Evolutionary conservation across 1,140 invertebrate genomes (phyloP).

Genomic region (Matsumurasca onukii): DNA sequence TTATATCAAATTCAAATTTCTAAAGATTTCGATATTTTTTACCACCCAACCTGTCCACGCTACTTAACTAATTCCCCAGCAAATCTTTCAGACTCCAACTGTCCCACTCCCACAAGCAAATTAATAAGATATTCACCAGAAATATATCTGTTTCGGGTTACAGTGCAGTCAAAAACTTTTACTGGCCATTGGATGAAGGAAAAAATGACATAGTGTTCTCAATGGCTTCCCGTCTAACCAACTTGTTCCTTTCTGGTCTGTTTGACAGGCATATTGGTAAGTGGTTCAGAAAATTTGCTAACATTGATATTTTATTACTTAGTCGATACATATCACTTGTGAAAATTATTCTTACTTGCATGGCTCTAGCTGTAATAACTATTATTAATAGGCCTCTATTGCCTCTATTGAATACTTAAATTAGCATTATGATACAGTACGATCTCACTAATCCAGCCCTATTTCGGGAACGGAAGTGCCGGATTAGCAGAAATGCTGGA

Average conservation of each 20-base stretch:
- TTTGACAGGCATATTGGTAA: conserved; percentile 18
- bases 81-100: not conserved
- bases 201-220: conserved; percentile 31
- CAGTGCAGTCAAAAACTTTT: conserved; percentile 40
- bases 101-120: not conserved
- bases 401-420: no score
- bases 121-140: not conserved
- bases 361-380: no score
- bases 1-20: not conserved
- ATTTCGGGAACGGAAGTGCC: no score
- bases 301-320: no score
- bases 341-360: no score
- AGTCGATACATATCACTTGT: no score
- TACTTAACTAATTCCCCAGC: no score
- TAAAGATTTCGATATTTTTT: not conserved
- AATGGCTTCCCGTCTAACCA: not conserved
- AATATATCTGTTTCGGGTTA: conserved; percentile 35
- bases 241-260: not conserved
- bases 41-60: not conserved
- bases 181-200: conserved; percentile 36
- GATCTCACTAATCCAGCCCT: no score
- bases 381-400: no score
- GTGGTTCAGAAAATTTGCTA: not conserved
- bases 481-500: no score
- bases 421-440: no score